phyloP scores from a whole-genome alignment of 1,140 invertebrate species.

The Eurosta solidaginis region DNA sequence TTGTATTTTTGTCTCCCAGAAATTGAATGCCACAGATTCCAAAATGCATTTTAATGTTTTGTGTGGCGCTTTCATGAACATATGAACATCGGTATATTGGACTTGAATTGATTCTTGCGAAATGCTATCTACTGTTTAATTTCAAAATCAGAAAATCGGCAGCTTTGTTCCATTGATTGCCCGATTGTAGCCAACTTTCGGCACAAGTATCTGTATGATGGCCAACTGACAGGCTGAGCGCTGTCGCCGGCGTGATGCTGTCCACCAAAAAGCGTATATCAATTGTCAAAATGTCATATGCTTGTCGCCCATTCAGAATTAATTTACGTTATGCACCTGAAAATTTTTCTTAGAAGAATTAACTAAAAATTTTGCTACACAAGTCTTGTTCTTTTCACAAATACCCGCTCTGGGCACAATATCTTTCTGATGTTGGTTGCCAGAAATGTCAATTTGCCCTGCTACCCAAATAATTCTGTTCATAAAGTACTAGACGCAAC shows the following conservation, averaged over 20 bases:
- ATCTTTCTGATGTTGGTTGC: too few relatives aligned
- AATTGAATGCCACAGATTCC: conserved; percentile 13
- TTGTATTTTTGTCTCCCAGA: conserved; percentile 7
- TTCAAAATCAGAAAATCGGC: not conserved
- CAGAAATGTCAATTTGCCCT: too few relatives aligned
- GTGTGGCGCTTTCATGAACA: not conserved
- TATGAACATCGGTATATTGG: not conserved
- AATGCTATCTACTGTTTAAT: not conserved
- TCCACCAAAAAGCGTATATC: conserved; percentile 31
- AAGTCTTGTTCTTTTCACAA: too few relatives aligned
- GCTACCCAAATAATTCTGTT: too few relatives aligned
- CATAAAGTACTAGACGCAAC: too few relatives aligned
- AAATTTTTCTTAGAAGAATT: not conserved
- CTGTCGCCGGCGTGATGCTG: not conserved
- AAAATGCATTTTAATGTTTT: not conserved
- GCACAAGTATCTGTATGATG: not conserved
- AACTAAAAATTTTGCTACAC: not conserved
- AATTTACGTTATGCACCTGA: not conserved
- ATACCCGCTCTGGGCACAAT: too few relatives aligned
- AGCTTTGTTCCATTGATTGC: not conserved
- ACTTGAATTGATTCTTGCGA: not conserved
- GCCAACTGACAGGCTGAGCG: not conserved
- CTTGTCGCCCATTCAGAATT: conserved; percentile 30
- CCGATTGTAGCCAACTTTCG: not conserved
- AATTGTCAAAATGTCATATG: conserved; percentile 37